Conservation (phyloP, 2,797 vertebrate genomes). For the Vultur gryphus region DNA sequence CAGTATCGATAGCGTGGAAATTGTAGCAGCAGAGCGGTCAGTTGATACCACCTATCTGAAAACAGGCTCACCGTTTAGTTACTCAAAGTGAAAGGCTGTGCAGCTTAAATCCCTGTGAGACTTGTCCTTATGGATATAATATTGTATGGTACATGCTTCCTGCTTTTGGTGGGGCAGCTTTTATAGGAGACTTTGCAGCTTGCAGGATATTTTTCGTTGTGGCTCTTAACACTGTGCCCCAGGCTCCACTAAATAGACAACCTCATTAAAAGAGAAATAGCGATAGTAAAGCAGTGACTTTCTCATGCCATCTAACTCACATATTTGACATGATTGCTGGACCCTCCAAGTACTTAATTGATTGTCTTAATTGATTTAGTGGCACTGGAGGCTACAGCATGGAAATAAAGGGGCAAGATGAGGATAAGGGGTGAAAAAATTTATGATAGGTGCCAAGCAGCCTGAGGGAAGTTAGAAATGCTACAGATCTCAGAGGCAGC, state of each 20-base stretch:
- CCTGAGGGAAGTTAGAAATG: constrained; percentile 64
- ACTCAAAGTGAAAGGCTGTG: not conserved
- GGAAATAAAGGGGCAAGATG: constrained; percentile 54
- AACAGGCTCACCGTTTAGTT: not conserved
- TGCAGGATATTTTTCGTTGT: not conserved
- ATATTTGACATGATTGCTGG: constrained; percentile 63
- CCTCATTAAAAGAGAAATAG: constrained; percentile 65
- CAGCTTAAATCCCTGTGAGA: not conserved
- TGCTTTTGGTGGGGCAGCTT: not conserved
- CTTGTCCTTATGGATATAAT: not conserved
- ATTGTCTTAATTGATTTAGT: constrained; percentile 70
- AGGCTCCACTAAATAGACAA: constrained; percentile 57
- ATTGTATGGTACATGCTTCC: not conserved
- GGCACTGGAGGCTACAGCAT: constrained; percentile 60
- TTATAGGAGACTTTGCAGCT: constrained; percentile 22
- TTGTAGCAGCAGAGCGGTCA: not conserved
- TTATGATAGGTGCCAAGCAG: constrained; percentile 60
- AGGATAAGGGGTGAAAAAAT: constrained; percentile 63
- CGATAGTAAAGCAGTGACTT: constrained; percentile 44
- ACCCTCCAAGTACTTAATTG: constrained; percentile 70
- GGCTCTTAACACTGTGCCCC: constrained; percentile 37
- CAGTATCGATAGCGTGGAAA: fast-evolving
- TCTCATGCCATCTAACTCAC: constrained; percentile 57
- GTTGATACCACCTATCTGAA: not conserved
- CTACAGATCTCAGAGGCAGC: constrained; percentile 55